phyloP scores from a whole-genome alignment of 2,888 invertebrate genomes.

The Tinea trinotella region DNA sequence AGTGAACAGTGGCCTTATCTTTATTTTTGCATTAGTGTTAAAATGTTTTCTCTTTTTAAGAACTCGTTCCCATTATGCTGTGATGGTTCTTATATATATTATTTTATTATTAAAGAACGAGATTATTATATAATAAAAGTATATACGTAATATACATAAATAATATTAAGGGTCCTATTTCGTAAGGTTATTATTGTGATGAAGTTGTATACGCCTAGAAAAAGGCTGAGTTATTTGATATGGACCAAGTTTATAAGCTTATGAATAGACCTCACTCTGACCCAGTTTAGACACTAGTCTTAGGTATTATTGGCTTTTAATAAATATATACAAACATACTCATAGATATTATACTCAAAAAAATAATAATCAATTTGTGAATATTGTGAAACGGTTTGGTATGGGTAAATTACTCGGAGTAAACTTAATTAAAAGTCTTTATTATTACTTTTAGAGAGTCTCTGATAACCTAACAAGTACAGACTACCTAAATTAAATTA shows the following conservation, averaged over 20 bases:
- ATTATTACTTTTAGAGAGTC: too few relatives aligned
- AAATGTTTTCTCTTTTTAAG: constrained; percentile 2
- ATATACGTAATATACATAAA: not conserved
- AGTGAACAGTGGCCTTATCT: not conserved
- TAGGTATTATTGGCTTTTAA: too few relatives aligned
- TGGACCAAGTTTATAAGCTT: not conserved
- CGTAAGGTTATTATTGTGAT: not conserved
- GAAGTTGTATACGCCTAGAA: not conserved
- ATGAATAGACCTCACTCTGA: too few relatives aligned
- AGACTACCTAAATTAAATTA: too few relatives aligned
- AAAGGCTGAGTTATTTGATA: not conserved
- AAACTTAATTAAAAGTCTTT: too few relatives aligned
- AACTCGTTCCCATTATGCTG: constrained; percentile 10
- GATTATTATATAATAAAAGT: not conserved
- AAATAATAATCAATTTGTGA: too few relatives aligned
- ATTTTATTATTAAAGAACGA: not conserved
- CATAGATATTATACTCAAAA: too few relatives aligned
- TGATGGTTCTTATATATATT: constrained; percentile 2
- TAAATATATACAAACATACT: too few relatives aligned
- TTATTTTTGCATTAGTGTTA: not conserved
- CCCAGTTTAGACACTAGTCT: too few relatives aligned
- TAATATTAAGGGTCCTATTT: not conserved
- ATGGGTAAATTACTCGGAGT: too few relatives aligned
- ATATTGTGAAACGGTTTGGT: too few relatives aligned
- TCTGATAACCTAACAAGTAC: too few relatives aligned